A percentile compares a stretch with the other conserved stretches of the same genome.
phyloP scores from a whole-genome alignment of 2,888 invertebrate genomes.

The Apamea epomidion region DNA sequence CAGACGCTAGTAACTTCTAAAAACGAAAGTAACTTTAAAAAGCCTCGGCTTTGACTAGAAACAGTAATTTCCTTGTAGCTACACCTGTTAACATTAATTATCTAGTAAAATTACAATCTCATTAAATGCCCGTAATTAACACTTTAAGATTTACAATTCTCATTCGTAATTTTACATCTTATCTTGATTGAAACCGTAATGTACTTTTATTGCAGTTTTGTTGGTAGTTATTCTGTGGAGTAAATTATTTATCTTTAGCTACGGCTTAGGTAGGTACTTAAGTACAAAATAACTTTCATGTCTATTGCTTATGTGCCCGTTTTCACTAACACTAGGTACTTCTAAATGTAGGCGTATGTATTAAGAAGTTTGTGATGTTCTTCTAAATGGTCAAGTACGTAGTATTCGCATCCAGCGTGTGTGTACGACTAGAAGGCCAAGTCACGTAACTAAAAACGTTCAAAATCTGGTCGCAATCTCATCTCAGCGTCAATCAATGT shows the following conservation, averaged over 20 bases:
- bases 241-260: conserved; percentile 26
- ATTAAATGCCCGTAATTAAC: conserved; percentile 46
- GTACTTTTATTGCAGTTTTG: conserved; percentile 31
- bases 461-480: no score
- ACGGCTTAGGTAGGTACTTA: background rate
- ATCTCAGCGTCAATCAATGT: no score
- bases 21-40: conserved; percentile 6
- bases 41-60: background rate
- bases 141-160: conserved; percentile 31
- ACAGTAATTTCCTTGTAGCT: background rate
- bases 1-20: background rate
- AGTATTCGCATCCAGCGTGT: no score
- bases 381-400: no score
- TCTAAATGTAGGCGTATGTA: background rate
- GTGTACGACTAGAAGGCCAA: no score
- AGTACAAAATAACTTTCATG: conserved; percentile 2
- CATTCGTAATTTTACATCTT: conserved; percentile 28
- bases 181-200: conserved; percentile 40
- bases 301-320: background rate
- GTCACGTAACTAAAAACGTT: no score
- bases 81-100: conserved; percentile 13
- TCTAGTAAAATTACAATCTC: conserved; percentile 23
- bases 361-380: no score
- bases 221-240: conserved; percentile 28
- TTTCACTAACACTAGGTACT: background rate